Evolutionary conservation across 2,888 invertebrate genomes (phyloP).

Genomic region (Meganola albula): DNA sequence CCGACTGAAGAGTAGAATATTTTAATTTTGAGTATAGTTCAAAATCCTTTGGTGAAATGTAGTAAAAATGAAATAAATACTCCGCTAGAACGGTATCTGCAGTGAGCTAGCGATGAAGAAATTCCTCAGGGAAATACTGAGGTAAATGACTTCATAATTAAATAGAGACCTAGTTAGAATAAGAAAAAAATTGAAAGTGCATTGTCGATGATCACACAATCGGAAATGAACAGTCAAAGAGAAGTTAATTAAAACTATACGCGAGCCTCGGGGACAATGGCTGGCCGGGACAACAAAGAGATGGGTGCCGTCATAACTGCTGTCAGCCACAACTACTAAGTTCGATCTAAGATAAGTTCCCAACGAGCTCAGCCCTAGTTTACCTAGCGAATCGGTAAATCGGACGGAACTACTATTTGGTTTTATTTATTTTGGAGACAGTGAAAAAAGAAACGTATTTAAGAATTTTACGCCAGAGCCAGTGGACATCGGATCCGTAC

Average conservation of each 20-base stretch:
- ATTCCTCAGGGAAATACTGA: slow-evolving; percentile 43
- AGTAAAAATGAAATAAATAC: slow-evolving; percentile 28
- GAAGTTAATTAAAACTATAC: slow-evolving; percentile 67
- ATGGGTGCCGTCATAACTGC: slow-evolving; percentile 50
- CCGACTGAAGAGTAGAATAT: too few species aligned
- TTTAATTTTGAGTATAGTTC: too few species aligned
- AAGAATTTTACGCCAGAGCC: too few species aligned
- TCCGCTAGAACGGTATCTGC: slow-evolving; percentile 29
- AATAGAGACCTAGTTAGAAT: slow-evolving; percentile 42
- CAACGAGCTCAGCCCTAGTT: slow-evolving; percentile 33
- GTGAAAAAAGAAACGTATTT: too few species aligned
- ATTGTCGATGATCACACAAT: slow-evolving; percentile 36
- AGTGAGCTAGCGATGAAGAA: slow-evolving; percentile 37
- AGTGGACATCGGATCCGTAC: too few species aligned
- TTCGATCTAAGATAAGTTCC: slow-evolving; percentile 47
- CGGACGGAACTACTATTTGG: too few species aligned
- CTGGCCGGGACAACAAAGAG: slow-evolving; percentile 53
- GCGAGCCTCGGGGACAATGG: slow-evolving; percentile 47
- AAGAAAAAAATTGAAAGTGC: slow-evolving; percentile 38
- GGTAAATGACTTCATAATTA: slow-evolving; percentile 48
- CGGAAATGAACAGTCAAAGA: slow-evolving; percentile 55
- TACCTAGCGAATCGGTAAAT: slow-evolving; percentile 7
- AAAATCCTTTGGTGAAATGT: slow-evolving; percentile 25
- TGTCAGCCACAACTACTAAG: slow-evolving; percentile 50
- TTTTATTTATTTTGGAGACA: too few species aligned